A percentile compares a stretch with the other conserved stretches of the same genome.
Conservation (phyloP, 2,113 vertebrate genomes). For the Podilymbus podiceps region DNA sequence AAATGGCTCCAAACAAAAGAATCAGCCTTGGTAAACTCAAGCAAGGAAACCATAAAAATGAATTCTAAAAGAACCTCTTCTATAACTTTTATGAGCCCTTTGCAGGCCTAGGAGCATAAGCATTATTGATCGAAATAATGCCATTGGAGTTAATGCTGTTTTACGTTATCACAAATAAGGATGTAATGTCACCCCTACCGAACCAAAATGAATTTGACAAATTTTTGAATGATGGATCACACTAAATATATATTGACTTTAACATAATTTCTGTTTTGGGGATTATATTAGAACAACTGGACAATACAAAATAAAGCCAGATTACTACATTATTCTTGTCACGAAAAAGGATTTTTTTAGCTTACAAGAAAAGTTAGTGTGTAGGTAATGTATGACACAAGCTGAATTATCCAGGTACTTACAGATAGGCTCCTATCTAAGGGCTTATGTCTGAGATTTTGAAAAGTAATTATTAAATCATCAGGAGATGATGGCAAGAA, state of each 20-base stretch:
- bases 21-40: constrained; percentile 15
- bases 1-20: constrained; percentile 25
- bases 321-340: neutral
- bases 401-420: neutral
- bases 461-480: constrained; percentile 33
- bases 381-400: neutral
- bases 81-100: constrained; percentile 1
- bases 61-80: constrained; percentile 6
- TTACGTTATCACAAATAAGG: neutral
- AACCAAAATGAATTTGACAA: neutral
- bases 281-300: neutral
- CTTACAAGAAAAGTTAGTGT: neutral
- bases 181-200: neutral
- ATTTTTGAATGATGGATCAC: constrained; percentile 24
- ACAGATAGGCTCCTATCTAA: neutral
- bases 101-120: neutral
- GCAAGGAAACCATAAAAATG: neutral
- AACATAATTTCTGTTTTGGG: neutral
- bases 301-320: neutral
- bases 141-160: neutral
- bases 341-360: neutral
- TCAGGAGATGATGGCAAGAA: neutral
- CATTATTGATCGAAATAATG: constrained; percentile 13
- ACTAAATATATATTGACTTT: neutral
- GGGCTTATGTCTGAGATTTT: neutral